These are phyloP conservation scores for Scomber scombrus DNA, from an alignment of 2,113 vertebrate genomes.

Conservation along the genomic window DNA sequence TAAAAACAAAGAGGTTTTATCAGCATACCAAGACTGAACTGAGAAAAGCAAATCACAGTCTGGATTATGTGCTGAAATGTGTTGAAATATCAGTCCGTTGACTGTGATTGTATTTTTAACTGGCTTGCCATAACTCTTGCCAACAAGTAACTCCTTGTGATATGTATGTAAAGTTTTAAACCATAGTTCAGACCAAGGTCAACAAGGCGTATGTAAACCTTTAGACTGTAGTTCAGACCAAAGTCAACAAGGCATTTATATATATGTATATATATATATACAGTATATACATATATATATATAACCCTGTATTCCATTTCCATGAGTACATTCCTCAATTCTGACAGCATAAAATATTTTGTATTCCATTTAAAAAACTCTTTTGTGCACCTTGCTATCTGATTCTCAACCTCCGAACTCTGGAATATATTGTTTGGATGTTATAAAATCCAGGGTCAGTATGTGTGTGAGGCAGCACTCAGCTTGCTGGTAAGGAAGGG, in stretches of 20 bases:
- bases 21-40: too few species aligned
- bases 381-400: not conserved
- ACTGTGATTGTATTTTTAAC: not conserved
- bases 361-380: not conserved
- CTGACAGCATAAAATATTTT: not conserved
- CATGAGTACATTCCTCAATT: not conserved
- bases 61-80: too few species aligned
- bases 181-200: not conserved
- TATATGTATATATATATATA: too few species aligned
- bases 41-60: too few species aligned
- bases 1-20: too few species aligned
- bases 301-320: not conserved
- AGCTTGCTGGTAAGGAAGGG: not conserved
- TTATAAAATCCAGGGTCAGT: not conserved
- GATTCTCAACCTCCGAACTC: not conserved
- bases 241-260: too few species aligned
- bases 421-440: not conserved
- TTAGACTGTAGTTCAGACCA: too few species aligned
- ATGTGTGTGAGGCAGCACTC: slow-evolving; percentile 4
- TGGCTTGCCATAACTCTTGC: not conserved
- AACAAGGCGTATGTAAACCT: not conserved
- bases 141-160: not conserved
- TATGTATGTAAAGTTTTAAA: not conserved
- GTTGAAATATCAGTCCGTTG: too few species aligned
- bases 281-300: too few species aligned